Percentiles rank a stretch among this genome's conserved stretches.
Conservation (phyloP, 1,140 invertebrate genomes). For the Helicoverpa zea region DNA sequence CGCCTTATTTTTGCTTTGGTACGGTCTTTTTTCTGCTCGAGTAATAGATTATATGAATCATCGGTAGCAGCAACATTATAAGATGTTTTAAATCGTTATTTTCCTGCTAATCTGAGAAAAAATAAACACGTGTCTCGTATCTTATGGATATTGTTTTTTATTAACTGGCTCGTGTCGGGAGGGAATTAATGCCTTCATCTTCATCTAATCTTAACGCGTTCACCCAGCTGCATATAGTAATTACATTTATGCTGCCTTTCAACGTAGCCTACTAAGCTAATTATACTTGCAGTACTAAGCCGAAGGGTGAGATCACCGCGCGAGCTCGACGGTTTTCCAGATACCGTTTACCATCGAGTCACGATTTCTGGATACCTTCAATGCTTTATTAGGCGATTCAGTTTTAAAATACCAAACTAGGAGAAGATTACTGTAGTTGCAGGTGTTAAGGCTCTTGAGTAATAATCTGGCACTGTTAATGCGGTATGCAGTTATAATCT, state of each 20-base stretch:
- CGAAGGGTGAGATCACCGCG: constrained; percentile 8
- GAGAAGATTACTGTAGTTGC: neutral
- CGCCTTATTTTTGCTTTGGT: neutral
- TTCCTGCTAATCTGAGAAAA: constrained; percentile 2
- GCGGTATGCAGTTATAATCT: constrained; percentile 28
- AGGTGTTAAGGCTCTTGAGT: constrained; percentile 1
- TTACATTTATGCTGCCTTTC: constrained; percentile 1
- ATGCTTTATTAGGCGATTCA: neutral
- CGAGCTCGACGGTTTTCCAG: neutral
- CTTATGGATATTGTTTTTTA: no score
- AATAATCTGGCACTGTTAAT: constrained; percentile 14
- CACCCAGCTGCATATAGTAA: constrained; percentile 9
- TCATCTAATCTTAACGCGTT: no score
- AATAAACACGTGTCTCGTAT: neutral
- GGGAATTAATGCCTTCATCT: no score
- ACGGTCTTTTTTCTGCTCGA: neutral
- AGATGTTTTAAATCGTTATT: constrained; percentile 14
- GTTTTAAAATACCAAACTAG: no score
- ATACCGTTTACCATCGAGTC: constrained; percentile 3
- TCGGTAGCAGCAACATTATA: neutral
- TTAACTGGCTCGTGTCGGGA: no score
- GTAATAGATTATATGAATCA: neutral
- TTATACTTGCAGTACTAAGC: constrained; percentile 6
- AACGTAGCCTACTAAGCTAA: neutral
- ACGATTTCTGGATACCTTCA: neutral